Percentiles rank a stretch among this genome's conserved stretches.
phyloP scores from a whole-genome alignment of 1,140 invertebrate genomes.

The Rhopalosiphum padi region DNA sequence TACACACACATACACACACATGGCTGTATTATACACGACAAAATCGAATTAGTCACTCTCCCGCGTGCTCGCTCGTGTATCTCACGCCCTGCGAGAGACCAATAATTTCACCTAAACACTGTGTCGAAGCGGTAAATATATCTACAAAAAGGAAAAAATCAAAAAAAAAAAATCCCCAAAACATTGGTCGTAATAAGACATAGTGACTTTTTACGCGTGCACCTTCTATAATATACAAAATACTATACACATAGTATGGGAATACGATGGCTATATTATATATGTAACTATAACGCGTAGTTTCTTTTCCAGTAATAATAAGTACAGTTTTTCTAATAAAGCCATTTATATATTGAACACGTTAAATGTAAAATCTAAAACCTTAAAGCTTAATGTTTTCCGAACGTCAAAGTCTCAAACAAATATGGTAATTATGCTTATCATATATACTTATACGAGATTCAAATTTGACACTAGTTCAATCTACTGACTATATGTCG shows the following conservation, averaged over 20 bases:
- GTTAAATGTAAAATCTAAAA: not conserved
- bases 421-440: too few species aligned
- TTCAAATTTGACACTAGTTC: too few species aligned
- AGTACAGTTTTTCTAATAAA: not conserved
- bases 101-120: conserved; percentile 50
- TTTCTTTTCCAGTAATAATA: not conserved
- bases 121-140: conserved; percentile 51
- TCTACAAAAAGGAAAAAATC: not conserved
- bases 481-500: too few species aligned
- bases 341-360: not conserved
- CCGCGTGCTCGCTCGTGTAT: not conserved
- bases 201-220: not conserved
- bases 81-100: conserved; percentile 55
- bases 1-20: not conserved
- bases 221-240: too few species aligned
- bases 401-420: too few species aligned
- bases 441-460: too few species aligned
- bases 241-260: too few species aligned
- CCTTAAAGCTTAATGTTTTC: not conserved
- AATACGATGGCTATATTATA: too few species aligned
- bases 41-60: conserved; percentile 57
- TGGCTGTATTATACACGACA: not conserved
- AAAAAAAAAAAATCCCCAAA: not conserved
- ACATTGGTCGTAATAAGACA: not conserved
- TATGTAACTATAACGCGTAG: not conserved